Base-by-base conservation (phyloP, 2,888 invertebrate genomes). In the Petrophora chlorosata region DNA sequence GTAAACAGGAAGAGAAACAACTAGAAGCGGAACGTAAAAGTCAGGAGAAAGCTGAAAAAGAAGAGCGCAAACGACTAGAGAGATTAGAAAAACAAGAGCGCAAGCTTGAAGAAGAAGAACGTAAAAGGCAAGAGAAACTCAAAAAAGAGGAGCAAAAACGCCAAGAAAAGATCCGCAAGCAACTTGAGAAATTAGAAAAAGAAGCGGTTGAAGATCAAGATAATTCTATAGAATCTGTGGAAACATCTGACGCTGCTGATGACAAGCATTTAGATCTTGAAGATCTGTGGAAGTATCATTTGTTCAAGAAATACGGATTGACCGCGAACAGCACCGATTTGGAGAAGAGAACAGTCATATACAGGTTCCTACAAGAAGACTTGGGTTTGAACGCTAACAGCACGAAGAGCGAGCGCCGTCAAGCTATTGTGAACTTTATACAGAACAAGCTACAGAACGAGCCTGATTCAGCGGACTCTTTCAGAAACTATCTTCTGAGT, bases 241-340 rank as follows among this genome's bases (percentile, higher is more conserved):
- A 81, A 48, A 73, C 74, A 16, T 46, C 40, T 1, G 79, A 80
- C 46, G 68, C 68, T 52, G 63, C 73, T 46, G 71, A 73, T 35
- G 65, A 73, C 5, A 29, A 41, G 0, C n/a, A 30, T 2, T 52
- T 82, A n/a, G 85, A 88, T 34, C 58, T 89, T n/a, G 82, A 84
- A 63, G 83, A 86, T 35, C 62, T 89, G 34, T 89, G 85, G 83
- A 82, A 82, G 59, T 71, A 67, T 33, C 79, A 84, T 36, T 72
- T 89, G 5, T 87, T 82, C 53, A 57, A 73, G 17, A 85, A 84
- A 56, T 85, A 85, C 56, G 82, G 80, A 7, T 67, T 89, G 44
- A 71, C 69, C 28, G 55, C 61, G 19, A 57, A 63, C 13, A 89
- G 84, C 46, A 77, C 78, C 1, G 65, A 71, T 8, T 52, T 82